Evolutionary conservation across 2,888 invertebrate genomes (phyloP).

Genomic region (Heliconius charithonia): DNA sequence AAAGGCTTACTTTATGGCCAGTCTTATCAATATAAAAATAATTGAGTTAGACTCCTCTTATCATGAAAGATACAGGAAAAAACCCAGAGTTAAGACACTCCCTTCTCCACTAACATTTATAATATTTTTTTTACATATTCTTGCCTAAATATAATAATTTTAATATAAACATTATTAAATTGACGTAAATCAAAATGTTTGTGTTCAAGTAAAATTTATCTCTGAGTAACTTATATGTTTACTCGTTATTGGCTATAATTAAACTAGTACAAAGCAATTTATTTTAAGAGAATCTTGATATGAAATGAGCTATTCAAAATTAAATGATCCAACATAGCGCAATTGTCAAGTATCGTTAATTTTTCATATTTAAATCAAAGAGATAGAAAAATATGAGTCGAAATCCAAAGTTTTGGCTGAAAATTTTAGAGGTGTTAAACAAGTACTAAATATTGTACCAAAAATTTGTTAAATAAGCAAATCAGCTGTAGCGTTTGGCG

Average conservation of each 20-base stretch:
- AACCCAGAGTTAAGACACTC: neutral
- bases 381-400: too few relatives aligned
- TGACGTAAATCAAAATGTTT: neutral
- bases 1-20: too few relatives aligned
- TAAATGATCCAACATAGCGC: neutral
- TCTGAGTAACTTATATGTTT: neutral
- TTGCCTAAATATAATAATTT: neutral
- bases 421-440: too few relatives aligned
- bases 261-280: neutral
- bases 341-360: neutral
- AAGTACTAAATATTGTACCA: too few relatives aligned
- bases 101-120: neutral
- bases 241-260: neutral
- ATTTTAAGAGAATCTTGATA: neutral
- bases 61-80: too few relatives aligned
- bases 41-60: too few relatives aligned
- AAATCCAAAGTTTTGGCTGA: too few relatives aligned
- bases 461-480: too few relatives aligned
- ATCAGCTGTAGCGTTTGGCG: too few relatives aligned
- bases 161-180: neutral
- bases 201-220: neutral
- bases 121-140: neutral
- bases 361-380: too few relatives aligned
- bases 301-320: neutral
- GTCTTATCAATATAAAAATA: too few relatives aligned